phyloP scores from a whole-genome alignment of 2,113 vertebrate species.

The Psophia crepitans region DNA sequence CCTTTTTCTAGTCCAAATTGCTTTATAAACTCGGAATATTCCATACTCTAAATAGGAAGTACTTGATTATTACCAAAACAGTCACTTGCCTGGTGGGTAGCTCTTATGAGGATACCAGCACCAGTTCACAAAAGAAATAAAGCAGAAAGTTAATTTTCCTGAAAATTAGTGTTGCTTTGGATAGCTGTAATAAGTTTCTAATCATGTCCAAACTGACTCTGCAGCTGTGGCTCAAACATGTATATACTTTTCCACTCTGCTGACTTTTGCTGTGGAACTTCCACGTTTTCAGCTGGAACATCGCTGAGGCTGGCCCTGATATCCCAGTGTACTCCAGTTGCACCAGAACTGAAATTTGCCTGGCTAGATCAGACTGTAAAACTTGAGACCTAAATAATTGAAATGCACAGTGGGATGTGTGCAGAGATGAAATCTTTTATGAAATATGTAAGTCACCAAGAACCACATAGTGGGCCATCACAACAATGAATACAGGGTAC shows the following conservation, averaged over 20 bases:
- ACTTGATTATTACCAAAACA: not conserved
- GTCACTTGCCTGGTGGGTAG: not conserved
- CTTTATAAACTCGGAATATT: not conserved
- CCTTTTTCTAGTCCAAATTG: not conserved
- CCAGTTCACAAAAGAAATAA: not conserved
- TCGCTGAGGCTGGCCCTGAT: not conserved
- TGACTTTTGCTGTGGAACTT: not conserved
- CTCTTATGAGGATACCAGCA: not conserved
- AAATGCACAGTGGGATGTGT: not conserved
- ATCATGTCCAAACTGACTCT: not conserved
- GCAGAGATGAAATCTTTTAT: not conserved
- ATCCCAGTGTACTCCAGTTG: not conserved
- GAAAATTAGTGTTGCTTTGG: conserved; percentile 21
- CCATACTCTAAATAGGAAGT: not conserved
- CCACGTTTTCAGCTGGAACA: not conserved
- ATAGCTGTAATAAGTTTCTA: conserved; percentile 13
- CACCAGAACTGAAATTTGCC: not conserved
- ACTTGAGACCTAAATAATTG: not conserved
- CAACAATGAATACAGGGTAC: not conserved
- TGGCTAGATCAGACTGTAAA: not conserved
- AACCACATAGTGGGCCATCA: not conserved
- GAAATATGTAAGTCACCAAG: not conserved
- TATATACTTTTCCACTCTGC: not conserved
- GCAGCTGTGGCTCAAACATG: not conserved
- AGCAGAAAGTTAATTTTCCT: conserved; percentile 38